These are phyloP conservation scores for Perca fluviatilis DNA, from an alignment of 2,113 vertebrate species.

Conservation along the genomic window DNA sequence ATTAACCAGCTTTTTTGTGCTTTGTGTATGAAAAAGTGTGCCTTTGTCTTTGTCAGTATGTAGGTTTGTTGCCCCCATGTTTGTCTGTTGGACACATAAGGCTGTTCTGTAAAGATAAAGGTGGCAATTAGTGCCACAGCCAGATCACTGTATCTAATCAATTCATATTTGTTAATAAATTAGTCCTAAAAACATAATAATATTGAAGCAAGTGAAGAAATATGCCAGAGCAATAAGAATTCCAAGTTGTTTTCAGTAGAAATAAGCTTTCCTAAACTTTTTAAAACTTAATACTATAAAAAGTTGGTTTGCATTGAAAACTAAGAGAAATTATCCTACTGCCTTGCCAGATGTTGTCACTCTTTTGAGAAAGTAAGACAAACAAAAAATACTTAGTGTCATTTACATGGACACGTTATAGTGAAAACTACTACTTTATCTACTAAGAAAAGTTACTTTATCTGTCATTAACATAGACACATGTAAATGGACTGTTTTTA, in stretches of 20 bases:
- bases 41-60: not conserved
- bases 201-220: not conserved
- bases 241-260: not conserved
- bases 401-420: not conserved
- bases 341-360: too few relatives aligned
- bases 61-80: constrained; percentile 8
- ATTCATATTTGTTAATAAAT: not conserved
- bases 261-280: not conserved
- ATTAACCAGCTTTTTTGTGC: not conserved
- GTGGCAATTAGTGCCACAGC: constrained; percentile 1
- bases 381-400: not conserved
- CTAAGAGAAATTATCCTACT: too few relatives aligned
- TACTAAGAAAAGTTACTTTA: not conserved
- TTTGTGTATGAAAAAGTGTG: not conserved
- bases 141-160: not conserved
- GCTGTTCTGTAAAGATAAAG: not conserved
- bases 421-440: too few relatives aligned
- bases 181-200: not conserved
- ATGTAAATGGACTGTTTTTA: too few relatives aligned
- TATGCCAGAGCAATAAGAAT: not conserved
- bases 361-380: too few relatives aligned
- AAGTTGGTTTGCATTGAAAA: not conserved
- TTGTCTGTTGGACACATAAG: constrained; percentile 13
- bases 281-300: not conserved
- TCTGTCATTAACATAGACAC: not conserved